Conservation (phyloP, 2,113 vertebrate genomes). For the Silurus glanis region DNA sequence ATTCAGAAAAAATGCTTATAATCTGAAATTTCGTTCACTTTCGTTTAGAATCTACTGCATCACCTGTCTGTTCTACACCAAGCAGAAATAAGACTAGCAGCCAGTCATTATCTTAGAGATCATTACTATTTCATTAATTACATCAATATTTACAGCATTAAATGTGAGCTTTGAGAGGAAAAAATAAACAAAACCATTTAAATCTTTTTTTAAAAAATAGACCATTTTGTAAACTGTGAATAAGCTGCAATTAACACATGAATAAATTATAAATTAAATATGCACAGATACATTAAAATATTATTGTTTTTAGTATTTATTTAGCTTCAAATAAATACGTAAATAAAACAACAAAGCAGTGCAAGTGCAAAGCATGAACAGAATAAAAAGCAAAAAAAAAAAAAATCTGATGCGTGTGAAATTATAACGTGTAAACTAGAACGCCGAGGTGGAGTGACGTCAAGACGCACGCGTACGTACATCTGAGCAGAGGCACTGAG, state of each 20-base stretch:
- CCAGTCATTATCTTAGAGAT: not conserved
- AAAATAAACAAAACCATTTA: not conserved
- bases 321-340: not conserved
- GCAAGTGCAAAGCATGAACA: not conserved
- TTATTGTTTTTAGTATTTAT: not conserved
- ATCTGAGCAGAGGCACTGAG: not conserved
- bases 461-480: slow-evolving; percentile 67
- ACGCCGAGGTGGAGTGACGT: slow-evolving; percentile 66
- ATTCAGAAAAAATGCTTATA: not conserved
- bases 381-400: not conserved
- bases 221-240: not conserved
- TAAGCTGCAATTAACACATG: not conserved
- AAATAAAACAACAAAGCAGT: not conserved
- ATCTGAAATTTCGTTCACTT: not conserved
- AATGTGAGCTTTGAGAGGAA: not conserved
- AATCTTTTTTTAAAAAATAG: not conserved
- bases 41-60: not conserved
- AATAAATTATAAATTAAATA: not conserved
- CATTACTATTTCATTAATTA: not conserved
- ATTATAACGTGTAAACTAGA: slow-evolving; percentile 46
- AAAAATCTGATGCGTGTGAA: not conserved
- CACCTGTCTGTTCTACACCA: not conserved
- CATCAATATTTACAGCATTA: not conserved
- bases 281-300: not conserved
- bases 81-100: not conserved